Conservation (phyloP, 2,797 vertebrate genomes). For the Leptodactylus fallax region DNA sequence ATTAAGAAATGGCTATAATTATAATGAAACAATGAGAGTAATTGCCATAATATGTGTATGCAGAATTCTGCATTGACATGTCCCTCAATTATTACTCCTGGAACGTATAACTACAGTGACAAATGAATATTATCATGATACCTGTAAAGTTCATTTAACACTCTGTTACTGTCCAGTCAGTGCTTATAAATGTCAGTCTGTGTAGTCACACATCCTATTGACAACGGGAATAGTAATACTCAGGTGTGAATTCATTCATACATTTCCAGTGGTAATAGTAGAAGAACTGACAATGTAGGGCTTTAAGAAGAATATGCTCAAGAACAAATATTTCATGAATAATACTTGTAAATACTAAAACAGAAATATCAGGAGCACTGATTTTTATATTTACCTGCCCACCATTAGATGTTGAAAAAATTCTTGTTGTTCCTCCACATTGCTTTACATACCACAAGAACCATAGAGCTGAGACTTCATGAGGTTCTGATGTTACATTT, state of each 20-base stretch:
- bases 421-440: constrained; percentile 92
- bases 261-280: not conserved
- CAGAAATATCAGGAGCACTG: too few relatives aligned
- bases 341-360: not conserved
- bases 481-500: constrained; percentile 92
- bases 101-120: not conserved
- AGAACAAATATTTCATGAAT: not conserved
- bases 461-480: constrained; percentile 96
- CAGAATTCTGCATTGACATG: not conserved
- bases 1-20: too few relatives aligned
- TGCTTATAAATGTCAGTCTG: too few relatives aligned
- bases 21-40: too few relatives aligned
- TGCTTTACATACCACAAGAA: constrained; percentile 98
- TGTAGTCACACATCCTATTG: not conserved
- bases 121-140: not conserved
- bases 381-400: constrained; percentile 85
- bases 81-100: not conserved
- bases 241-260: not conserved
- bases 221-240: too few relatives aligned
- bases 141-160: too few relatives aligned
- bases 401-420: constrained; percentile 91
- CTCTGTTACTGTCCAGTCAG: too few relatives aligned
- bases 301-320: not conserved
- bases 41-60: not conserved
- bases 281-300: not conserved